Evolutionary conservation across 2,113 vertebrate genomes (phyloP).

Genomic region (Melospiza georgiana): DNA sequence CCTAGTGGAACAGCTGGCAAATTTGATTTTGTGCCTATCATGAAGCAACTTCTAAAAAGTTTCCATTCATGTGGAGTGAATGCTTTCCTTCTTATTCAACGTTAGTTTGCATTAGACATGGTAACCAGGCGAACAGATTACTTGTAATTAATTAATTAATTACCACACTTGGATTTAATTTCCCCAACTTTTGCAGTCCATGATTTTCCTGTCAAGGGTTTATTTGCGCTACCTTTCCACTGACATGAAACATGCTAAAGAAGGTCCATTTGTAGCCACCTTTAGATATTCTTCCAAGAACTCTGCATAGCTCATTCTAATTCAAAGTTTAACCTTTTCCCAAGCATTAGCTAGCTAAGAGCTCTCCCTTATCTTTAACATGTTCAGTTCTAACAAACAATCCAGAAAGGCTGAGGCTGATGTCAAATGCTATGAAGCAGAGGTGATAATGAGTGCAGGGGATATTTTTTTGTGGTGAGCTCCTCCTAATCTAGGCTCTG

Average conservation of each 20-base stretch:
- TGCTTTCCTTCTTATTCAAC: neutral
- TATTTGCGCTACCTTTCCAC: neutral
- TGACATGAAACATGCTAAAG: neutral
- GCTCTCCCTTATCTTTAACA: neutral
- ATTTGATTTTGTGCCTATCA: neutral
- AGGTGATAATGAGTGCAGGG: neutral
- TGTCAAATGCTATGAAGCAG: neutral
- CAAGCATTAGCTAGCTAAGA: neutral
- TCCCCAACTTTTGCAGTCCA: accelerated
- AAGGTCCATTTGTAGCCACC: neutral
- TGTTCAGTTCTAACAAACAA: neutral
- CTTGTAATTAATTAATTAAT: neutral
- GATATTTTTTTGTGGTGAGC: neutral
- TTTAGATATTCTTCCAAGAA: neutral
- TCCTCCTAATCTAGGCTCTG: neutral
- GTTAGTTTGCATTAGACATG: neutral
- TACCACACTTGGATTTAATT: neutral
- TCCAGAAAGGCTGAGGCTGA: neutral
- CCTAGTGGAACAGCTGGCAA: neutral
- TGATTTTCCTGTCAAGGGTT: neutral
- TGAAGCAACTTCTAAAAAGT: neutral
- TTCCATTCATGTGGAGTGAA: neutral
- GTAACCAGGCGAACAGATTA: neutral
- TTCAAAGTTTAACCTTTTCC: neutral
- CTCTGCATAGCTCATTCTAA: neutral